phyloP scores from a whole-genome alignment of 2,113 vertebrate species.

The Macaca fascicularis region T2T-MFA8v1.1 NC_088377.1:81568501-81569000 shows the following conservation, averaged over 20 bases:
- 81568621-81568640: background rate
- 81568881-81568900: background rate
- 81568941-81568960: rapidly evolving
- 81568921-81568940: rapidly evolving
- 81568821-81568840: background rate
- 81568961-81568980: background rate
- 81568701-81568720: background rate
- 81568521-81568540: background rate
- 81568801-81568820: background rate
- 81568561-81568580: background rate
- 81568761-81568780: background rate
- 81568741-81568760: background rate
- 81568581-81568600: background rate
- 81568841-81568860: background rate
- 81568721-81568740: background rate
- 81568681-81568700: background rate
- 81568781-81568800: background rate
- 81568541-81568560: background rate
- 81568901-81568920: rapidly evolving
- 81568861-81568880: rapidly evolving
- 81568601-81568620: background rate
- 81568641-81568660: background rate
- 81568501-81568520: background rate
- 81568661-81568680: background rate
- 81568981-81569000: background rate